Evolutionary conservation across 2,888 invertebrate species (phyloP).

Genomic region (Harmothoe impar): DNA sequence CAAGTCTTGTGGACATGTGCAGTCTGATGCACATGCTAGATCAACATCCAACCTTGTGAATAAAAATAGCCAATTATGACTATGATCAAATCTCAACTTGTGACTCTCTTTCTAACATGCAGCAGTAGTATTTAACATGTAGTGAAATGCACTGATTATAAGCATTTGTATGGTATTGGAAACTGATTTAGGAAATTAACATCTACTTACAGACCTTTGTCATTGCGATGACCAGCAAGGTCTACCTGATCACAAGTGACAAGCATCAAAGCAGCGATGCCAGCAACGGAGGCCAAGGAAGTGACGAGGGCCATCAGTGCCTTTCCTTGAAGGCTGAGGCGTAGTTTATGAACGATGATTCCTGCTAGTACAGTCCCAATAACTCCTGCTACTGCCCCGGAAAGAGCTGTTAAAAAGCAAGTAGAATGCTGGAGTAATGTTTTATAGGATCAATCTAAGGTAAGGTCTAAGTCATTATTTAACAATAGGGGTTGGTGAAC

Average conservation of each 20-base stretch:
- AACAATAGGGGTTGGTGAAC: too few species aligned
- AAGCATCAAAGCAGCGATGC: background rate
- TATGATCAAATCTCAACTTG: too few species aligned
- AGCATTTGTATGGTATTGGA: too few species aligned
- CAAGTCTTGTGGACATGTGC: conserved; percentile 19
- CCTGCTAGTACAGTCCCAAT: background rate
- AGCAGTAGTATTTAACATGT: too few species aligned
- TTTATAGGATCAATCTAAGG: too few species aligned
- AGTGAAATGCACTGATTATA: too few species aligned
- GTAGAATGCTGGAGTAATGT: too few species aligned
- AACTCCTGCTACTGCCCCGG: background rate
- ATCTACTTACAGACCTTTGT: background rate
- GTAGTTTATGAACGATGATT: background rate
- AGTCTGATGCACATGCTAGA: background rate
- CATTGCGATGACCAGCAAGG: background rate
- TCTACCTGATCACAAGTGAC: background rate
- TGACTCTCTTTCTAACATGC: too few species aligned
- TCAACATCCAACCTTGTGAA: conserved; percentile 20
- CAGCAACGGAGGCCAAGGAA: background rate
- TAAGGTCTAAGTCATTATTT: too few species aligned
- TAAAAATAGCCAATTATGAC: too few species aligned
- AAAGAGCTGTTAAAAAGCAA: background rate
- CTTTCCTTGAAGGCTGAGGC: background rate
- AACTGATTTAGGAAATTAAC: too few species aligned
- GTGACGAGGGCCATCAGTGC: background rate